Conservation (phyloP, 2,113 vertebrate genomes). For the Oceanodroma tethys region DNA sequence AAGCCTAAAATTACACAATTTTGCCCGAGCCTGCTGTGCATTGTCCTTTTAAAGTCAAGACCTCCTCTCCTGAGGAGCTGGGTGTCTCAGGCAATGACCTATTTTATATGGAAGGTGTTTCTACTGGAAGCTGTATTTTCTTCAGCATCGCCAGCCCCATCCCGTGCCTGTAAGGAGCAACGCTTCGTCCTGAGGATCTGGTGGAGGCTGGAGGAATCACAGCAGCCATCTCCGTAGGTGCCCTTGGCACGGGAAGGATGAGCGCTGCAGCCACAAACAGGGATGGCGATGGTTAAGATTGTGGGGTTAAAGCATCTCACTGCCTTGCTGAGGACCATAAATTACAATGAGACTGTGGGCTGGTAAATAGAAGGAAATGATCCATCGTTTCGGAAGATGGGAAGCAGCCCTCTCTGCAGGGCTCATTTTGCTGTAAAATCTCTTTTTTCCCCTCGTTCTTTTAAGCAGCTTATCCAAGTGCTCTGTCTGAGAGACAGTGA, state of each 20-base stretch:
- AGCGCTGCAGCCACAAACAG: accelerated
- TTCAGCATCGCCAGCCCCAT: background rate
- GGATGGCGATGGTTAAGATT: background rate
- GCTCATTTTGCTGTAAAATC: background rate
- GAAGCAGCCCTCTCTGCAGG: background rate
- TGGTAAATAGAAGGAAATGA: background rate
- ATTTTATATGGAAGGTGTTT: background rate
- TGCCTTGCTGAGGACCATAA: background rate
- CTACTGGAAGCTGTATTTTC: background rate
- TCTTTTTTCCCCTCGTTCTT: accelerated
- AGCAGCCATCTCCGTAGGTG: background rate
- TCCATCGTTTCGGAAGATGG: background rate
- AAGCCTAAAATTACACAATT: background rate
- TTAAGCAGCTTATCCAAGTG: background rate
- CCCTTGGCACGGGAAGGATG: background rate
- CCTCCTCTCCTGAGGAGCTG: background rate
- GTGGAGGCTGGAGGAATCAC: background rate
- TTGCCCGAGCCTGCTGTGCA: background rate
- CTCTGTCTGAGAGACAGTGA: background rate
- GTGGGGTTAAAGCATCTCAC: background rate
- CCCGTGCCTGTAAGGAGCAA: background rate
- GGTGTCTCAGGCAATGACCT: background rate
- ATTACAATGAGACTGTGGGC: background rate
- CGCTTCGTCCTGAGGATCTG: background rate
- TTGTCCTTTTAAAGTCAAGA: conserved; percentile 23